phyloP scores from a whole-genome alignment of 2,113 vertebrate species.

The Dasyprocta punctata region DNA sequence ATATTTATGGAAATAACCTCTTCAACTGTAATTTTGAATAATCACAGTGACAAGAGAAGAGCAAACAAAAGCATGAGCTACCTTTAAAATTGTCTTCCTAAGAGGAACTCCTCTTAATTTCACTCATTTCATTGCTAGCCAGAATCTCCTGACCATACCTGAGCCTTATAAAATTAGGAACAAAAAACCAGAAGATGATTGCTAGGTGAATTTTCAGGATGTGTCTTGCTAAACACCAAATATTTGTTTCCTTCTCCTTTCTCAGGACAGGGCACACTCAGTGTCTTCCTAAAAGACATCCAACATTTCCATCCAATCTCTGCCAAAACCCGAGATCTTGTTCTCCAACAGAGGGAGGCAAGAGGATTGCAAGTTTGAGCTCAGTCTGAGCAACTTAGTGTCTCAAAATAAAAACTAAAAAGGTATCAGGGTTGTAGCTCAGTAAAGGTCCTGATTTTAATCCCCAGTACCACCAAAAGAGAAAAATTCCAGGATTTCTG shows the following conservation, averaged over 20 bases:
- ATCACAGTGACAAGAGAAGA: not conserved
- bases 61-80: not conserved
- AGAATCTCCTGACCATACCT: not conserved
- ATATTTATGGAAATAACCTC: not conserved
- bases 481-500: not conserved
- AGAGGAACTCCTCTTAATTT: not conserved
- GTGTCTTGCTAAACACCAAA: not conserved
- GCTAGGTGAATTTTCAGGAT: not conserved
- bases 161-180: not conserved
- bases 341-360: not conserved
- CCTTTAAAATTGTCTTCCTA: not conserved
- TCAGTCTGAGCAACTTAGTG: not conserved
- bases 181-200: not conserved
- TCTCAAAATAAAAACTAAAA: not conserved
- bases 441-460: not conserved
- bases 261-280: not conserved
- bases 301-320: not conserved
- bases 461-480: not conserved
- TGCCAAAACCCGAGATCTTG: not conserved
- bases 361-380: not conserved
- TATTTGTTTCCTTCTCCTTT: not conserved
- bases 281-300: not conserved
- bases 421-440: not conserved
- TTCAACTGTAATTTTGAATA: not conserved
- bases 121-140: not conserved